Conservation (phyloP, 2,113 vertebrate species). For the Bubo blakistoni region DNA sequence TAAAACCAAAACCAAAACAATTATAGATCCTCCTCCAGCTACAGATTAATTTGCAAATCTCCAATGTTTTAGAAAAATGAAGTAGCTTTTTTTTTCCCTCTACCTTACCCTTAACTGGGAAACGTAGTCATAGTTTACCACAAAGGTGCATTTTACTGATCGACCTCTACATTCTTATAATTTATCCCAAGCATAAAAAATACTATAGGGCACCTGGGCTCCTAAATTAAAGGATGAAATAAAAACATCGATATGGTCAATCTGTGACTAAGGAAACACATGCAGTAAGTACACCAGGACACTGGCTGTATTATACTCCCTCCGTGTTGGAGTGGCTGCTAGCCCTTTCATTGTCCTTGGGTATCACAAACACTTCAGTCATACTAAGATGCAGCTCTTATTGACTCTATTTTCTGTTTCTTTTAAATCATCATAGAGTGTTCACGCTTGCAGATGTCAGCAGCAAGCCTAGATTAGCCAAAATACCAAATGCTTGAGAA, state of each 20-base stretch:
- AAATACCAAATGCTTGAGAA: background rate
- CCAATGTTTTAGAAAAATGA: background rate
- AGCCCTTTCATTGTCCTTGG: background rate
- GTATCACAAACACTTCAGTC: background rate
- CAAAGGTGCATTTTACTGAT: background rate
- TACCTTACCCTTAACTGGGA: background rate
- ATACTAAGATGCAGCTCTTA: background rate
- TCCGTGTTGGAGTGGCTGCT: background rate
- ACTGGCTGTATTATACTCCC: background rate
- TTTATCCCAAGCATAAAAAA: background rate
- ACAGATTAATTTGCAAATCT: background rate
- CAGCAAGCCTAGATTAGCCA: background rate
- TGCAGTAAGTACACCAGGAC: background rate
- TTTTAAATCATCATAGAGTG: background rate
- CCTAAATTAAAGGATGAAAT: background rate
- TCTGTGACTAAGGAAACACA: background rate
- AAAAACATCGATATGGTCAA: fast-evolving
- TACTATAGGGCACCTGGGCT: background rate
- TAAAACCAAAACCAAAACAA: background rate
- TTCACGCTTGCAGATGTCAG: background rate
- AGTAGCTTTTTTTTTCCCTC: background rate
- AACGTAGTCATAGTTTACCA: background rate
- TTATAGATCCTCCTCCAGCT: background rate
- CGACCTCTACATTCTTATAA: background rate
- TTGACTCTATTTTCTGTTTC: background rate